A percentile compares a stretch with the other conserved stretches of the same genome.
phyloP scores from a whole-genome alignment of 2,888 invertebrate species.

The Podotricha telesiphe region DNA sequence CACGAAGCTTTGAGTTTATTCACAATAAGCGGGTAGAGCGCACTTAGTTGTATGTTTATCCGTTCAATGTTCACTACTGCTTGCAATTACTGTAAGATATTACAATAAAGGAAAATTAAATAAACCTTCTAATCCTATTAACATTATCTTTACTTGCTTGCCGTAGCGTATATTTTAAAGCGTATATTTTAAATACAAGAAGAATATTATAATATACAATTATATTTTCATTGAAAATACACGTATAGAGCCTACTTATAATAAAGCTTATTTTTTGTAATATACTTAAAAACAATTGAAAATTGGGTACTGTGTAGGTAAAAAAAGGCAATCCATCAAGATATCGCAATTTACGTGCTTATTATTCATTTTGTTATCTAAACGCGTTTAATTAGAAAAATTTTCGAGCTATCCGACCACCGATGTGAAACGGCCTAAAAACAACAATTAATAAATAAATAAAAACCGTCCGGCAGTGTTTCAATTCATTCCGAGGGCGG shows the following conservation, averaged over 20 bases:
- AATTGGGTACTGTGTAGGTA: neutral
- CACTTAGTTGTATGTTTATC: slow-evolving; percentile 9
- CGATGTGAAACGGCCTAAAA: slow-evolving; percentile 52
- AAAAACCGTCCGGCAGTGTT: slow-evolving; percentile 72
- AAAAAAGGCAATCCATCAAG: slow-evolving; percentile 7
- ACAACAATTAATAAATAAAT: slow-evolving; percentile 79
- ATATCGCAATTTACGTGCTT: slow-evolving; percentile 12
- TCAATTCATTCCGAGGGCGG: slow-evolving; percentile 82
- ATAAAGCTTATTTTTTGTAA: no score
- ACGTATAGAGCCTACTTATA: no score
- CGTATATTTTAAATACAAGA: neutral
- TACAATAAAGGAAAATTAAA: slow-evolving; percentile 1
- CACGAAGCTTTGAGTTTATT: slow-evolving; percentile 14
- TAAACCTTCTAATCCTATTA: neutral
- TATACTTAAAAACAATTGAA: neutral
- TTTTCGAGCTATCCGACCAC: slow-evolving; percentile 53
- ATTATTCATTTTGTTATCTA: slow-evolving; percentile 36
- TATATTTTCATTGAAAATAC: no score
- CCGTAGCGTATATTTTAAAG: neutral
- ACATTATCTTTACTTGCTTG: neutral
- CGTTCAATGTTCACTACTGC: slow-evolving; percentile 11
- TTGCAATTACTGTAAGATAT: slow-evolving; percentile 6
- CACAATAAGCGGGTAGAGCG: slow-evolving; percentile 12
- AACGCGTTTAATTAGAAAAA: slow-evolving; percentile 44
- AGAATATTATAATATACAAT: neutral